Percentiles rank a stretch among this genome's conserved stretches.
These are phyloP conservation scores for Endotricha flammealis DNA, from an alignment of 2,888 invertebrate species.

Conservation along the genomic window DNA sequence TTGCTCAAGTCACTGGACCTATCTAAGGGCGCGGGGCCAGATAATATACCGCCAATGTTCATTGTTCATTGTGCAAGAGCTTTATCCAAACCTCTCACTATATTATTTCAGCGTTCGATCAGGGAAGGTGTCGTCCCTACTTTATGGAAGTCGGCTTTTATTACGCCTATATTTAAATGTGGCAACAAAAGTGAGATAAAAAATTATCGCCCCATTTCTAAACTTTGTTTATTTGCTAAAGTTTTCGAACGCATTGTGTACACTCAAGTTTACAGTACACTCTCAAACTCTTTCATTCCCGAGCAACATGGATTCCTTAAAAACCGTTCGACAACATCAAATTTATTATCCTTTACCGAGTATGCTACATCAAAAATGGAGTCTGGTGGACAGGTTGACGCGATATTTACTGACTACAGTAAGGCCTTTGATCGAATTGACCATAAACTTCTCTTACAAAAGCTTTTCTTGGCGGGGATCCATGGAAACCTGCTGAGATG, in stretches of 20 bases:
- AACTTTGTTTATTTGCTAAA: conserved; percentile 18
- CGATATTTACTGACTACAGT: neutral
- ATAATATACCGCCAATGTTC: too few species aligned
- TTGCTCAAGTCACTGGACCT: too few species aligned
- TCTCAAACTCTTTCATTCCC: conserved; percentile 8
- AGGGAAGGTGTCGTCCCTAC: too few species aligned
- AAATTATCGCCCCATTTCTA: conserved; percentile 17
- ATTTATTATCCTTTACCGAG: neutral
- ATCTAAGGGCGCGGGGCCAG: too few species aligned
- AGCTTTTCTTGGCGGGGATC: neutral
- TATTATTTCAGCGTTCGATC: too few species aligned
- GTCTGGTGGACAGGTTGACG: neutral
- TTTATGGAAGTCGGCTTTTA: too few species aligned
- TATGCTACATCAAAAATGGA: neutral
- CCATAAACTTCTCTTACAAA: neutral
- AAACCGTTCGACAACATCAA: neutral
- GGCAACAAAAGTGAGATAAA: too few species aligned
- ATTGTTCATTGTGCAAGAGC: too few species aligned
- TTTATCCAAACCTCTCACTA: too few species aligned
- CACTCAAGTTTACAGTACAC: conserved; percentile 11
- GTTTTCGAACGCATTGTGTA: conserved; percentile 17
- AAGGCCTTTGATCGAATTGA: too few species aligned
- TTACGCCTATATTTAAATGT: too few species aligned
- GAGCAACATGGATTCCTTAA: conserved; percentile 21
- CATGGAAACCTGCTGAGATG: neutral